Conservation (phyloP, 2,888 invertebrate species). For the Sarcophaga subvicina region DNA sequence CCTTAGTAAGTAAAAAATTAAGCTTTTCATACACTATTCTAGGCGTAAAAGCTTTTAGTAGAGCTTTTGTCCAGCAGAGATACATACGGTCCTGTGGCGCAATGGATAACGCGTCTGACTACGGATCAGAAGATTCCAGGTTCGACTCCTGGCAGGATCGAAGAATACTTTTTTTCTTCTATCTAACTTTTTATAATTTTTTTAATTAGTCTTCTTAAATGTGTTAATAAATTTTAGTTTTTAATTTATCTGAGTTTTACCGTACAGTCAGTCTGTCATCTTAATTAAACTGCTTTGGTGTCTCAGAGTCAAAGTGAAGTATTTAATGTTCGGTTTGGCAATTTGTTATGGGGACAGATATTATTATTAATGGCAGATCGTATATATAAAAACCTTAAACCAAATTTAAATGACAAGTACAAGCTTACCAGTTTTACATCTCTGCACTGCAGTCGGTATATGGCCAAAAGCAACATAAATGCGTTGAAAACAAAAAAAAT, state of each 20-base stretch:
- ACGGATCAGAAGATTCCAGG: constrained; percentile 83
- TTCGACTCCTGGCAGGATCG: constrained; percentile 83
- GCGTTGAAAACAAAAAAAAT: not conserved
- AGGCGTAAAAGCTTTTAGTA: not conserved
- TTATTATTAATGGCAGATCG: no score
- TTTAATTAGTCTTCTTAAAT: not conserved
- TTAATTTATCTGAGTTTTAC: constrained; percentile 61
- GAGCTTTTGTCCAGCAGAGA: rapidly evolving
- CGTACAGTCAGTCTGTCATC: constrained; percentile 43
- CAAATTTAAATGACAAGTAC: no score
- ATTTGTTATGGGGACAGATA: not conserved
- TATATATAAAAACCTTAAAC: no score
- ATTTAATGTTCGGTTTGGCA: constrained; percentile 1
- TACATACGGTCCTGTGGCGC: constrained; percentile 81
- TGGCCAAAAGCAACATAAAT: not conserved
- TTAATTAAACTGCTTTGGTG: constrained; percentile 18
- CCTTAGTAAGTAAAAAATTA: no score
- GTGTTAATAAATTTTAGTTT: not conserved
- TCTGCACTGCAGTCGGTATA: not conserved
- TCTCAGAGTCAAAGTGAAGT: constrained; percentile 40
- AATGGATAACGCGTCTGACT: constrained; percentile 83
- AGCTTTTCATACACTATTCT: not conserved
- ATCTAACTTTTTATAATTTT: not conserved
- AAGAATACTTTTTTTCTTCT: constrained; percentile 1
- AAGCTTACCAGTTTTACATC: no score